phyloP scores from a whole-genome alignment of 2,888 invertebrate genomes.

The Eupithecia subfuscata region DNA sequence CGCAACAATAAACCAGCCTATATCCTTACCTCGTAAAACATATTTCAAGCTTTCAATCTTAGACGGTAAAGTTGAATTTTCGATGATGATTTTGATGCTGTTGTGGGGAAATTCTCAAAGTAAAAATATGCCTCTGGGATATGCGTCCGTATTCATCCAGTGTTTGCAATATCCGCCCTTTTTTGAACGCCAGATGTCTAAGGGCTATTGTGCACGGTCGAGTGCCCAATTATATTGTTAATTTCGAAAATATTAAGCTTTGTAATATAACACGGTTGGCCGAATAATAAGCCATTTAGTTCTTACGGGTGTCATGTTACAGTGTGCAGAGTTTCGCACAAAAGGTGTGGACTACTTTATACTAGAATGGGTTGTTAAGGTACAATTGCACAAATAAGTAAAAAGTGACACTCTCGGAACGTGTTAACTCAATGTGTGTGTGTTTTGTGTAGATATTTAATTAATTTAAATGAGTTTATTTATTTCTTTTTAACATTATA shows the following conservation, averaged over 20 bases:
- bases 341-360: slow-evolving; percentile 36
- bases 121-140: slow-evolving; percentile 68
- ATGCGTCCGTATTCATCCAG: slow-evolving; percentile 72
- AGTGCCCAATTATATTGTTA: slow-evolving; percentile 84
- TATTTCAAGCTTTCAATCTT: slow-evolving; percentile 45
- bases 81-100: slow-evolving; percentile 15
- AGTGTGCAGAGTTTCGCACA: slow-evolving; percentile 49
- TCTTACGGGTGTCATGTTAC: slow-evolving; percentile 56
- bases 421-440: not conserved
- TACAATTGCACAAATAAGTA: slow-evolving; percentile 3
- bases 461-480: not conserved
- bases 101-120: slow-evolving; percentile 33
- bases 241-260: slow-evolving; percentile 81
- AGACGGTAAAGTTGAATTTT: slow-evolving; percentile 44
- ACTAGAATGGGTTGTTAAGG: not conserved
- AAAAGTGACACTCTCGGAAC: not conserved
- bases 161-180: slow-evolving; percentile 82
- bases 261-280: slow-evolving; percentile 76
- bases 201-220: slow-evolving; percentile 62
- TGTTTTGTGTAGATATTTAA: not conserved
- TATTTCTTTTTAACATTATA: not conserved
- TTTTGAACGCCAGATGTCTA: slow-evolving; percentile 80
- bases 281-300: slow-evolving; percentile 78
- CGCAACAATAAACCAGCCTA: slow-evolving; percentile 47
- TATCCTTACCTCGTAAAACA: slow-evolving; percentile 28